Conservation (phyloP, 2,113 vertebrate species). For the Maccullochella peelii region DNA sequence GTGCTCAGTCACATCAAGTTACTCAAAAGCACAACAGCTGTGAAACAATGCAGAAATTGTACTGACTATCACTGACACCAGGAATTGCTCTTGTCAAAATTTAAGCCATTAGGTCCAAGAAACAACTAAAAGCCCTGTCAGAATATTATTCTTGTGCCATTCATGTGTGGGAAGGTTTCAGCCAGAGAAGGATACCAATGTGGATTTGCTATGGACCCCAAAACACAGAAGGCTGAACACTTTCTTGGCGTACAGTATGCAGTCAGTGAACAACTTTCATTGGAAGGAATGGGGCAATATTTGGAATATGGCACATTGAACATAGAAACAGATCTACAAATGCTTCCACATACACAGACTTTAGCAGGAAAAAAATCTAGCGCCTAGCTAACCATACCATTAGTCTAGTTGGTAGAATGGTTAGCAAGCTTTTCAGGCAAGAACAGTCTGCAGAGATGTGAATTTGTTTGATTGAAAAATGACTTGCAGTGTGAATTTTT, state of each 20-base stretch:
- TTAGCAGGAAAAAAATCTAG: not conserved
- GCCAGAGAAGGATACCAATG: slow-evolving; percentile 4
- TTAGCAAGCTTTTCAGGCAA: not conserved
- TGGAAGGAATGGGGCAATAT: not conserved
- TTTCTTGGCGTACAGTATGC: not conserved
- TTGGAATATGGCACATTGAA: not conserved
- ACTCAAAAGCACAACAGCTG: not conserved
- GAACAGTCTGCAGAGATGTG: not conserved
- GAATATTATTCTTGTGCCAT: not conserved
- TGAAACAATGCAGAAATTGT: not conserved
- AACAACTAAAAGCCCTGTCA: not conserved
- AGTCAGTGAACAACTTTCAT: slow-evolving; percentile 2
- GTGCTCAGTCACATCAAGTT: not conserved
- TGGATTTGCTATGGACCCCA: not conserved
- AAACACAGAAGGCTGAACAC: slow-evolving; percentile 9
- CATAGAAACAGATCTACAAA: slow-evolving; percentile 25
- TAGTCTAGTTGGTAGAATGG: not conserved
- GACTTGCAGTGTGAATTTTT: not conserved
- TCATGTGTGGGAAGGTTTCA: not conserved
- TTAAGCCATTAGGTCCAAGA: not conserved
- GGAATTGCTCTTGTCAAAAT: not conserved
- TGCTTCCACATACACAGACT: not conserved
- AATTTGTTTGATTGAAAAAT: not conserved
- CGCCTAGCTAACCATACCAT: not conserved
- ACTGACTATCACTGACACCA: not conserved